Evolutionary conservation across 2,888 invertebrate genomes (phyloP), one percentile per base, ranked within the genome.

Genomic region (Lepetodrilus schrolli): DNA sequence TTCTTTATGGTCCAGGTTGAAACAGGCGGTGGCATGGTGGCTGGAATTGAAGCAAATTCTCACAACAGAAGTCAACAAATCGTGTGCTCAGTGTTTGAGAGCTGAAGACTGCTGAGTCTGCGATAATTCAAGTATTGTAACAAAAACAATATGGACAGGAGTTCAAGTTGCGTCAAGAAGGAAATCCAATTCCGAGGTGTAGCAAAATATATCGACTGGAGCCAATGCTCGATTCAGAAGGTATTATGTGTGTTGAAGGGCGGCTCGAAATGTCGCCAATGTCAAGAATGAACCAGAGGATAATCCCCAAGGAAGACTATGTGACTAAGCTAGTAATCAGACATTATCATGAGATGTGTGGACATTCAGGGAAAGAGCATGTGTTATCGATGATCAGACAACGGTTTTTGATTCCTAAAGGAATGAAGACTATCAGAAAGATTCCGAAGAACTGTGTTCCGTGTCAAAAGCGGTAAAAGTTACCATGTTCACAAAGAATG

Each of bases 311-410:
- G 49, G 48, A 77, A 5, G 38, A 48, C 37, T 77, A 79, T 50
- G 51, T 83, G 2, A 73, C 82, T 23, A 38, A 10, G 21, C 38
- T 81, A 8, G 76, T 82, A 66, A 30, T 79, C 23, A 26, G 51
- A 8, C 49, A 81, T 73, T 66, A 70, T 21, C 80, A 83, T 70
- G 38, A 71, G 10, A 73, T 70, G 4, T 43, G 51, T 17, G 47
- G 71, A 23, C 80, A 83, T 71, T 78, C 79, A 66, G 80, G 83
- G 21, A 70, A 77, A 47, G 77, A 74, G n/a, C 70, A 78, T 5
- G 82, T 79, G 2, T 20, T 78, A 10, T 79, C 79, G 34, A 17
- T 73, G 38, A 65, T 83, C 2, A 21, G 76, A 34, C 48, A 20
- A 26, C 79, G 79, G 8, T 83, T 71, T 66, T 82, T 80, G 79